phyloP scores from a whole-genome alignment of 2,888 invertebrate genomes.

The Scaptodrosophila latifasciaeformis region DNA sequence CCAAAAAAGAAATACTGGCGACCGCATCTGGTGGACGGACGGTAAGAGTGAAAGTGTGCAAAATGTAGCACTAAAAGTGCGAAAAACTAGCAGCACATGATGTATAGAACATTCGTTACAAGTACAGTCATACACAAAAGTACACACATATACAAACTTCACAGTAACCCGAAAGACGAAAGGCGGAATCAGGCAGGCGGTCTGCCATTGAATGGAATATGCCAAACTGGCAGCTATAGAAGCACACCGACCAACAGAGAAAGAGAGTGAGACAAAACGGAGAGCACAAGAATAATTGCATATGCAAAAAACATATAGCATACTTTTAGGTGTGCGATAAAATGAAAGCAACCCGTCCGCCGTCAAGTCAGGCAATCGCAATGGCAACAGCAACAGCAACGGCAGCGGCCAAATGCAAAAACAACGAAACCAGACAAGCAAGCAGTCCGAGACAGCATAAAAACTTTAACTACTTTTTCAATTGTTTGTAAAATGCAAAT shows the following conservation, averaged over 20 bases:
- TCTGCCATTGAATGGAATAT: constrained; percentile 41
- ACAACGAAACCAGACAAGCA: neutral
- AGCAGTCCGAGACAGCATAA: constrained; percentile 32
- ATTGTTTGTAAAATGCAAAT: constrained; percentile 67
- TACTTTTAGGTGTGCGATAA: constrained; percentile 46
- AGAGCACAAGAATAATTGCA: constrained; percentile 5
- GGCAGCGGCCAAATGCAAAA: too few species aligned
- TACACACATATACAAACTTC: constrained; percentile 11
- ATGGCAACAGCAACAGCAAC: too few species aligned
- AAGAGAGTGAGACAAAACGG: neutral
- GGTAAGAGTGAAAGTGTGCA: constrained; percentile 41
- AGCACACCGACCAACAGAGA: neutral
- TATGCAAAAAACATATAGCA: constrained; percentile 37
- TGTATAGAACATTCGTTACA: constrained; percentile 5
- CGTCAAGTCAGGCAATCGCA: neutral
- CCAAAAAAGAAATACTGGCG: too few species aligned
- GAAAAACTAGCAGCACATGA: constrained; percentile 26
- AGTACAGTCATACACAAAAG: constrained; percentile 2
- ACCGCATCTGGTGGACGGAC: constrained; percentile 8
- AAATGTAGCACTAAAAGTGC: constrained; percentile 35
- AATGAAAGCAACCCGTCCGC: constrained; percentile 43
- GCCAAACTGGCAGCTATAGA: constrained; percentile 46
- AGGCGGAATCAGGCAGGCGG: too few species aligned
- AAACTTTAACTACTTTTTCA: constrained; percentile 68
- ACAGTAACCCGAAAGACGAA: neutral